phyloP scores from a whole-genome alignment of 2,888 invertebrate species.

The Iselma pallidipennis region DNA sequence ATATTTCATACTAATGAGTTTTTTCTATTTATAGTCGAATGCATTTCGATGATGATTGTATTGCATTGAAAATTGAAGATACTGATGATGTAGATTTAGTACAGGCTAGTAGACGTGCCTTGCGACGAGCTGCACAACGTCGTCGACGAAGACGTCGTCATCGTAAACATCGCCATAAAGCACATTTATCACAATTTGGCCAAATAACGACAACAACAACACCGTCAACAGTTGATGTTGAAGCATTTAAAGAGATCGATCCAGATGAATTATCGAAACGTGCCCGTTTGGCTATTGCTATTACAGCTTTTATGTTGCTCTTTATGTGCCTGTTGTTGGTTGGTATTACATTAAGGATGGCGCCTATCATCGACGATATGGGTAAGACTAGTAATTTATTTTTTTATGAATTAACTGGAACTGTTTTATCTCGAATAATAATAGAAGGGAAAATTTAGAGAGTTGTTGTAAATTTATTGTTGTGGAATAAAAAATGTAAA shows the following conservation, averaged over 20 bases:
- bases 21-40: constrained; percentile 46
- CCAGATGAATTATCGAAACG: constrained; percentile 82
- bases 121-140: constrained; percentile 38
- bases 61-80: constrained; percentile 59
- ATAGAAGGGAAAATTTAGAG: not conserved
- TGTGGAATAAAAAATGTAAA: too few relatives aligned
- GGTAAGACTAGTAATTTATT: too few relatives aligned
- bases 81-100: constrained; percentile 51
- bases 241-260: constrained; percentile 55
- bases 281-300: constrained; percentile 89
- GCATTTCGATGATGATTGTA: constrained; percentile 59
- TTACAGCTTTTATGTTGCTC: constrained; percentile 84
- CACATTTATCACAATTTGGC: constrained; percentile 27
- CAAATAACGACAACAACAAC: constrained; percentile 24
- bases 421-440: too few relatives aligned
- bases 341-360: constrained; percentile 90
- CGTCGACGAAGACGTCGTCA: constrained; percentile 38
- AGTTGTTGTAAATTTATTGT: too few relatives aligned
- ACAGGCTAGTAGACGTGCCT: constrained; percentile 42
- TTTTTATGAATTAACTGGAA: too few relatives aligned
- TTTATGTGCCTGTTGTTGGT: constrained; percentile 89
- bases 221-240: constrained; percentile 25
- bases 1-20: not conserved
- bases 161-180: constrained; percentile 46
- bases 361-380: constrained; percentile 94